Conservation (phyloP, 2,113 vertebrate genomes). For the Megalops atlanticus region DNA sequence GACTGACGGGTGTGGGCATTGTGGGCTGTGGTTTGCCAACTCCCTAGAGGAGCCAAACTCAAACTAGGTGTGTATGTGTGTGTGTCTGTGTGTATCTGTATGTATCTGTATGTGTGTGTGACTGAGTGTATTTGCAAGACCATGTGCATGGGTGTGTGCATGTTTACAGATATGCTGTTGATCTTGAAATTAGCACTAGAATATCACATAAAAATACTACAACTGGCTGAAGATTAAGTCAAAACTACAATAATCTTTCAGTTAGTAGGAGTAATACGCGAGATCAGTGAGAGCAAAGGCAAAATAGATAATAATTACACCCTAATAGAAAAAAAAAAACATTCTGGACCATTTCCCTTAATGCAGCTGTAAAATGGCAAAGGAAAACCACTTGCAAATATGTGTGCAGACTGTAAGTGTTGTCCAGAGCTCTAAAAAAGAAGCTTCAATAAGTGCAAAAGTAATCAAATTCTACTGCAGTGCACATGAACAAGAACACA, state of each 20-base stretch:
- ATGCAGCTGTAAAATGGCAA: no score
- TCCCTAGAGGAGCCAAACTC: conserved; percentile 6
- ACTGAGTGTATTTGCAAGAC: no score
- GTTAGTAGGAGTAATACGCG: conserved; percentile 8
- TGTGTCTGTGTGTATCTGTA: neutral
- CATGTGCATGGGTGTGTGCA: no score
- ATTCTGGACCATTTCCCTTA: neutral
- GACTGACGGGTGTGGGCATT: neutral
- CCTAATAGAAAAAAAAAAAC: conserved; percentile 1
- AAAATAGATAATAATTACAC: conserved; percentile 23
- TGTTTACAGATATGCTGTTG: neutral
- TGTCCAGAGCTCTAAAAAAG: neutral
- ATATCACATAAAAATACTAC: conserved; percentile 6
- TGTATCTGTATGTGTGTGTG: neutral
- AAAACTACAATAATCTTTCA: conserved; percentile 24
- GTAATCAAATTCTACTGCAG: neutral
- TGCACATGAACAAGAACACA: neutral
- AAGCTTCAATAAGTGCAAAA: neutral
- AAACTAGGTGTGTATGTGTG: neutral
- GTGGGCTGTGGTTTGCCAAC: neutral
- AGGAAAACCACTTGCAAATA: neutral
- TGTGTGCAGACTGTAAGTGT: conserved; percentile 11
- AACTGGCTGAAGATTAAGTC: neutral
- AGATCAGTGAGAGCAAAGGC: conserved; percentile 6
- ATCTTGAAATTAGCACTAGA: neutral